A percentile compares a stretch with the other conserved stretches of the same genome.
These are phyloP conservation scores for Megalurothrips usitatus DNA, from an alignment of 2,888 invertebrate genomes.

Conservation along the genomic window DNA sequence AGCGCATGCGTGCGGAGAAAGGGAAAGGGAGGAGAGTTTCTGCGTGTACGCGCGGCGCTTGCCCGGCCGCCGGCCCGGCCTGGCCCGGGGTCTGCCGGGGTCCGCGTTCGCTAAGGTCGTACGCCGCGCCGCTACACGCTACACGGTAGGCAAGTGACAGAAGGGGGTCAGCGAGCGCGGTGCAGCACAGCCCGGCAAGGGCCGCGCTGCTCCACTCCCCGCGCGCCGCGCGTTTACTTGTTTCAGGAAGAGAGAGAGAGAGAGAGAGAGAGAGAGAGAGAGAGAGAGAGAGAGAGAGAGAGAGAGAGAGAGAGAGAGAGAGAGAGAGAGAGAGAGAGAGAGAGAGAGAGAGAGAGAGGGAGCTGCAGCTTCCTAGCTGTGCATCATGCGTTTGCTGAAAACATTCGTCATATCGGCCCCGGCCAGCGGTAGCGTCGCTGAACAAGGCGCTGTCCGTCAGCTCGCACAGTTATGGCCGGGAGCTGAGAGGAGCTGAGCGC, in stretches of 20 bases:
- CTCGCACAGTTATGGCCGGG: not conserved
- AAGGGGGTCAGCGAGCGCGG: slow-evolving; percentile 18
- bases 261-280: not conserved
- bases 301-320: slow-evolving; percentile 6
- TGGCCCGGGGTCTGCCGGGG: not conserved
- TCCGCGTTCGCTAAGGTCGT: too few species aligned
- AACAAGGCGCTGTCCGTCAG: not conserved
- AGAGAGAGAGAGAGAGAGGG: slow-evolving; percentile 5
- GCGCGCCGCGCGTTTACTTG: not conserved
- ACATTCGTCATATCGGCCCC: not conserved
- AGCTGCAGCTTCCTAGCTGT: not conserved
- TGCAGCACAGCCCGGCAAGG: not conserved
- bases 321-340: slow-evolving; percentile 11
- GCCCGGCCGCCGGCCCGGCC: not conserved
- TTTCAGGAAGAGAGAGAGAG: slow-evolving; percentile 13
- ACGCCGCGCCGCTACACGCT: not conserved
- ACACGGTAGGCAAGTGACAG: slow-evolving; percentile 25
- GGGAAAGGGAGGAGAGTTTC: not conserved
- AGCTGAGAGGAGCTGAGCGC: not conserved
- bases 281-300: slow-evolving; percentile 6
- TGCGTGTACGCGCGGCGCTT: not conserved
- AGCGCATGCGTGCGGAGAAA: not conserved
- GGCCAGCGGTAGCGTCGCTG: not conserved
- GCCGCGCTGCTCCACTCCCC: not conserved
- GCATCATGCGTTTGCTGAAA: slow-evolving; percentile 24